Conservation (phyloP, 2,888 invertebrate genomes). For the Colostygia pectinataria region DNA sequence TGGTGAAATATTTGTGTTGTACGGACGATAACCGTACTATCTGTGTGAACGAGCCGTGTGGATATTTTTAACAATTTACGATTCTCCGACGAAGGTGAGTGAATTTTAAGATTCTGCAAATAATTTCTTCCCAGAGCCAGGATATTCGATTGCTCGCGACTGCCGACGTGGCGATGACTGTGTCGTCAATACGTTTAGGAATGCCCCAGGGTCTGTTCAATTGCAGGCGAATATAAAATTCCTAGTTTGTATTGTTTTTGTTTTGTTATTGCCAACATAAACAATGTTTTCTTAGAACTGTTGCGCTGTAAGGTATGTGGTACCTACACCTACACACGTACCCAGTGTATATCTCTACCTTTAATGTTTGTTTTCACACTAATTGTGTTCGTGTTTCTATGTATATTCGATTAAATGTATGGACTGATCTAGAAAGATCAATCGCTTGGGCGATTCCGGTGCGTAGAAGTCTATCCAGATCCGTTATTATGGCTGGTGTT, state of each 20-base stretch:
- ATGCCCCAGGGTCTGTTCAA: conserved; percentile 46
- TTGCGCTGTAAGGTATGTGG: not conserved
- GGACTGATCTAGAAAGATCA: conserved; percentile 7
- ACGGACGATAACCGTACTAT: conserved; percentile 81
- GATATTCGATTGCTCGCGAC: conserved; percentile 62
- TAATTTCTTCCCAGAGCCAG: conserved; percentile 45
- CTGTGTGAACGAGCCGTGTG: conserved; percentile 76
- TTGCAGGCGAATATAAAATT: conserved; percentile 36
- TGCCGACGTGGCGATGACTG: conserved; percentile 76
- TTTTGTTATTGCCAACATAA: conserved; percentile 15
- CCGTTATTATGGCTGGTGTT: not conserved
- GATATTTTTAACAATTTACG: conserved; percentile 75
- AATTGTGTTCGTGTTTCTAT: not conserved
- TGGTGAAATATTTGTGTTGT: conserved; percentile 81
- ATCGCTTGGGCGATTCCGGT: not conserved
- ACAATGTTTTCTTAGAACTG: conserved; percentile 10
- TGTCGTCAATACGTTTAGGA: conserved; percentile 59
- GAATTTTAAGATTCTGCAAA: conserved; percentile 54
- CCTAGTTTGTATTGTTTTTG: conserved; percentile 13
- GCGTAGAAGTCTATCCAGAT: too few relatives aligned
- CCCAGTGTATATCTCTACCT: not conserved
- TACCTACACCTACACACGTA: too few relatives aligned
- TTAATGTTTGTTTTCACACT: conserved; percentile 1
- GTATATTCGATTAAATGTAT: not conserved
- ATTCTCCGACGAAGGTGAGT: conserved; percentile 72